These are phyloP conservation scores for Drosophila cracens DNA, from an alignment of 2,888 invertebrate genomes.

Conservation along the genomic window DNA sequence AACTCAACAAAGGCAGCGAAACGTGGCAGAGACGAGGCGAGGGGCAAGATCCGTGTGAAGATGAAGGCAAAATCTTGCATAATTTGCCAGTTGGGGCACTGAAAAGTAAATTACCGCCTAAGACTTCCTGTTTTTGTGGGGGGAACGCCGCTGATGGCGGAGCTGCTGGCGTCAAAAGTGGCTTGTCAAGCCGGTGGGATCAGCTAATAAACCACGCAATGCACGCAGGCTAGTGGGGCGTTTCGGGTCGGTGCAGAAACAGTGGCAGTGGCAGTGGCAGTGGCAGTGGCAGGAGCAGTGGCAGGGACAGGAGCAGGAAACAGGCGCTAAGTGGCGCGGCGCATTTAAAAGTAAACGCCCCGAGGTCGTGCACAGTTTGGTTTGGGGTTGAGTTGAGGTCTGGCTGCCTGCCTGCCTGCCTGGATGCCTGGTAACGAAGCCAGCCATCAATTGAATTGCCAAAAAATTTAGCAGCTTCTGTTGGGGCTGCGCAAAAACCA, in stretches of 20 bases:
- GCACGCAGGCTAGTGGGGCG: constrained; percentile 14
- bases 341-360: constrained; percentile 76
- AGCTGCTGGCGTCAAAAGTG: constrained; percentile 67
- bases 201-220: constrained; percentile 76
- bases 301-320: constrained; percentile 53
- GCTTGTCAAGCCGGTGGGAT: constrained; percentile 75
- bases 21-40: background rate
- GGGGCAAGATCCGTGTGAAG: background rate
- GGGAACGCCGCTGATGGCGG: constrained; percentile 24
- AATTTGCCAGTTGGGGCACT: constrained; percentile 71
- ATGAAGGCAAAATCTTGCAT: constrained; percentile 62
- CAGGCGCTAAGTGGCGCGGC: constrained; percentile 71
- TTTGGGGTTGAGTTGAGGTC: constrained; percentile 20
- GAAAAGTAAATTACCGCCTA: constrained; percentile 77
- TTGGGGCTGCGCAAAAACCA: constrained; percentile 5
- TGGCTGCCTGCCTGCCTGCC: background rate
- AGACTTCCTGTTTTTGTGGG: constrained; percentile 68
- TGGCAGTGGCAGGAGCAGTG: background rate
- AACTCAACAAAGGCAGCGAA: constrained; percentile 36
- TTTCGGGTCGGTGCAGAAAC: background rate
- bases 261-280: background rate
- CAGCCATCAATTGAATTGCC: constrained; percentile 67
- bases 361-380: constrained; percentile 60
- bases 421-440: constrained; percentile 35
- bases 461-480: constrained; percentile 76